phyloP scores from a whole-genome alignment of 1,140 invertebrate genomes.

The Caenorhabditis briggsae region DNA sequence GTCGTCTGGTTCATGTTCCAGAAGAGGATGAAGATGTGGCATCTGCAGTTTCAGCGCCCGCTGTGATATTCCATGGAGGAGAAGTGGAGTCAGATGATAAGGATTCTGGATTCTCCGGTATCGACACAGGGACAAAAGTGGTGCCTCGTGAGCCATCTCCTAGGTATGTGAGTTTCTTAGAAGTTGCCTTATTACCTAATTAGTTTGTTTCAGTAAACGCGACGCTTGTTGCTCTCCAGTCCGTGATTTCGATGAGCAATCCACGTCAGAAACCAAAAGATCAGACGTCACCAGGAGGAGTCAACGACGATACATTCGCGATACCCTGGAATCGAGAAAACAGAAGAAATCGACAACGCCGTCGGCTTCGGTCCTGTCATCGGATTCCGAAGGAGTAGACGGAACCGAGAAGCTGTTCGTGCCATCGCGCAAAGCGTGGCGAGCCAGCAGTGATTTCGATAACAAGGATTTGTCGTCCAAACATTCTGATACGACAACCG shows the following conservation, averaged over 20 bases:
- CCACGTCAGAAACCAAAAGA: neutral
- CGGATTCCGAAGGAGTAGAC: constrained; percentile 60
- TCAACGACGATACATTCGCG: constrained; percentile 3
- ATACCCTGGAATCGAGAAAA: constrained; percentile 23
- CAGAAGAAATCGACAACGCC: constrained; percentile 7
- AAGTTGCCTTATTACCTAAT: too few relatives aligned
- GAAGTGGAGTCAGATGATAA: constrained; percentile 14
- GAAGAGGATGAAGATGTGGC: constrained; percentile 50
- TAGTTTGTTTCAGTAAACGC: constrained; percentile 66
- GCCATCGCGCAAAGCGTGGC: constrained; percentile 23
- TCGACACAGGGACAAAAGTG: neutral
- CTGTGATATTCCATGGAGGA: constrained; percentile 22
- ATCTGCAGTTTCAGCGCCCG: constrained; percentile 16
- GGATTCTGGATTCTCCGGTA: constrained; percentile 46
- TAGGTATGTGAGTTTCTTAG: constrained; percentile 56
- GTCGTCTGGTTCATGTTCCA: constrained; percentile 51
- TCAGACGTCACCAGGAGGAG: neutral
- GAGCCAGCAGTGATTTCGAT: constrained; percentile 55
- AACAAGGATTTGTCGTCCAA: neutral
- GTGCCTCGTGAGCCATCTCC: neutral
- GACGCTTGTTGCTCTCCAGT: constrained; percentile 70
- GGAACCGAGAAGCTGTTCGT: constrained; percentile 61
- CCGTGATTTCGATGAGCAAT: constrained; percentile 32
- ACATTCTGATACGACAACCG: neutral
- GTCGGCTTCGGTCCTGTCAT: constrained; percentile 13